phyloP scores from a whole-genome alignment of 2,888 invertebrate genomes.

The Entomobrya proxima region DNA sequence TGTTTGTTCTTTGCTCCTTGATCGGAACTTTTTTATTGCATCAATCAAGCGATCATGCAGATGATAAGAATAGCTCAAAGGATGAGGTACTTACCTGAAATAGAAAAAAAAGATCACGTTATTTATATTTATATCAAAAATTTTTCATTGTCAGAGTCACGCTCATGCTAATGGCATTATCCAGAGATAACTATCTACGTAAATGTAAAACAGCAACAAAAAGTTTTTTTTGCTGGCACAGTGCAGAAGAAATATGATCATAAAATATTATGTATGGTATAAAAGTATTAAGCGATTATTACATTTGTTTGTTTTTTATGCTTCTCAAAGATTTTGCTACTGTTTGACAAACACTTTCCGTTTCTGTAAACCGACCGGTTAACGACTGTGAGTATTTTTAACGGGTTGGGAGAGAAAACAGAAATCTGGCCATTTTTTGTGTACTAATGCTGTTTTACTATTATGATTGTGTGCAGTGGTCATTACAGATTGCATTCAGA shows the following conservation, averaged over 20 bases:
- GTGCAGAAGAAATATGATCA: background rate
- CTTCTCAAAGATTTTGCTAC: too few species aligned
- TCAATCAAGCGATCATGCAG: background rate
- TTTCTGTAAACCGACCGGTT: background rate
- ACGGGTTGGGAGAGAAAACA: background rate
- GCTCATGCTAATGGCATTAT: background rate
- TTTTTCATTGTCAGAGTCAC: background rate
- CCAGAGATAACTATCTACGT: background rate
- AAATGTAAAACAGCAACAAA: background rate
- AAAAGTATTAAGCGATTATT: too few species aligned
- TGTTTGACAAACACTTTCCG: background rate
- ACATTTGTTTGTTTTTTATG: too few species aligned
- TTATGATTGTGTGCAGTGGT: background rate
- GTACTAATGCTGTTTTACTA: too few species aligned
- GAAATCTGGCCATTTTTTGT: background rate
- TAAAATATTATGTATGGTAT: background rate
- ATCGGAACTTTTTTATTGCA: background rate
- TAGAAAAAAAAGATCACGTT: background rate
- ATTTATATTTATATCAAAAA: background rate
- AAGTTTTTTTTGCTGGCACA: background rate
- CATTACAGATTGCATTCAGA: slow-evolving; percentile 4
- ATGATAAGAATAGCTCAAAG: background rate
- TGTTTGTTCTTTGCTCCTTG: background rate
- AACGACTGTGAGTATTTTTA: background rate
- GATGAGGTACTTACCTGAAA: slow-evolving; percentile 18